A percentile compares a stretch with the other conserved stretches of the same genome.
phyloP scores from a whole-genome alignment of 2,888 invertebrate species.

The Poecilobothrus nobilitatus region DNA sequence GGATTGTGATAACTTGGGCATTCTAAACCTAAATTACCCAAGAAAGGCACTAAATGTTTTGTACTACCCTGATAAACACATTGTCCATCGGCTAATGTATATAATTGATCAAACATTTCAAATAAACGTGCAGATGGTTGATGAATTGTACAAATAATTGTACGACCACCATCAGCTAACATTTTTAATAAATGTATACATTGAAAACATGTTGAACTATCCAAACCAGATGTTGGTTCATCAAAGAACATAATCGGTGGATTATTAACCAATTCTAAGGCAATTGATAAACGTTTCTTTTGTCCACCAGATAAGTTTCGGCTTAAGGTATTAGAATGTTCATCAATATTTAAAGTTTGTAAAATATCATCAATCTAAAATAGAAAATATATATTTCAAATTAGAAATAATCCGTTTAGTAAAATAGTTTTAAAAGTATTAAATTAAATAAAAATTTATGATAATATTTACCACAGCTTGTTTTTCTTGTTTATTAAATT shows the following conservation, averaged over 20 bases:
- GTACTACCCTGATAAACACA: constrained; percentile 92
- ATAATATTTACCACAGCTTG: constrained; percentile 65
- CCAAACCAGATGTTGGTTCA: constrained; percentile 92
- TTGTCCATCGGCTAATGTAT: constrained; percentile 87
- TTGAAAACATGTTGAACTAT: constrained; percentile 92
- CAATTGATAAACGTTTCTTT: constrained; percentile 89
- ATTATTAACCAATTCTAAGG: constrained; percentile 89
- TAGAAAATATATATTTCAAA: constrained; percentile 14
- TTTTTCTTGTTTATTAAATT: constrained; percentile 61
- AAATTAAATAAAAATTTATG: too few species aligned
- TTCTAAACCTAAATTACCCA: constrained; percentile 70
- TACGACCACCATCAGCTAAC: constrained; percentile 80
- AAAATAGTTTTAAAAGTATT: too few species aligned
- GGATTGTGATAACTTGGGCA: constrained; percentile 97
- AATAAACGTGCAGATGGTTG: constrained; percentile 94
- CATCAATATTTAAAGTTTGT: constrained; percentile 76
- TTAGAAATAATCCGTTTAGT: background rate
- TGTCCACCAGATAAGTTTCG: constrained; percentile 90
- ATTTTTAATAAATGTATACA: constrained; percentile 84
- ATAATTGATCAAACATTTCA: constrained; percentile 93
- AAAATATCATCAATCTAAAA: constrained; percentile 84
- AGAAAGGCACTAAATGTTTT: constrained; percentile 70
- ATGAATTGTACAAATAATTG: constrained; percentile 86
- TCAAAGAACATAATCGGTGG: constrained; percentile 98
- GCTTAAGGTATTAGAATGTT: constrained; percentile 83